A percentile compares a stretch with the other conserved stretches of the same genome.
phyloP scores from a whole-genome alignment of 1,140 invertebrate genomes.

The Lineus longissimus region DNA sequence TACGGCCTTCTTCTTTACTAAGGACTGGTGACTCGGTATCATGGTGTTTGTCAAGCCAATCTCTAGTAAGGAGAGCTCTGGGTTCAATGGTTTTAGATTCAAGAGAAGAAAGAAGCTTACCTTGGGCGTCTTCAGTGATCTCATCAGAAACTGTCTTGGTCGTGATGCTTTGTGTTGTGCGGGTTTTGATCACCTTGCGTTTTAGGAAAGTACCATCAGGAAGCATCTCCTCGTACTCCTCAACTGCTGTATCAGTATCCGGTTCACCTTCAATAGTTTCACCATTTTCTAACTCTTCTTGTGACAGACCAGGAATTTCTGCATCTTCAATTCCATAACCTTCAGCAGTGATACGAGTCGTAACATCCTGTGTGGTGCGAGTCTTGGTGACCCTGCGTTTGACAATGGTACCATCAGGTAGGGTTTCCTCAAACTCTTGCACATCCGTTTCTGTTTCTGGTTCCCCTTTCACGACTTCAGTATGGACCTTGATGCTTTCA shows the following conservation, averaged over 20 bases:
- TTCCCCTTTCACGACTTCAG: constrained; percentile 45
- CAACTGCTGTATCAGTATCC: constrained; percentile 34
- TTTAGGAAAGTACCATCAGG: constrained; percentile 45
- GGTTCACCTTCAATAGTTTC: constrained; percentile 47
- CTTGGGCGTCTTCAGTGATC: background rate
- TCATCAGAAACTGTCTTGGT: constrained; percentile 14
- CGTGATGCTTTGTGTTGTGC: constrained; percentile 36
- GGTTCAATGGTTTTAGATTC: constrained; percentile 1
- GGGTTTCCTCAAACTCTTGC: constrained; percentile 41
- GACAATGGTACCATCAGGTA: constrained; percentile 45
- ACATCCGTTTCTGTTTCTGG: constrained; percentile 37
- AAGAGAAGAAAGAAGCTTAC: background rate
- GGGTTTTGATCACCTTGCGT: constrained; percentile 31
- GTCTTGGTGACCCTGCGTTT: constrained; percentile 26
- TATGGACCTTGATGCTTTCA: constrained; percentile 14
- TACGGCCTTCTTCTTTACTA: too few relatives aligned
- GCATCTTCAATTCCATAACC: constrained; percentile 12
- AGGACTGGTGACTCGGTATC: too few relatives aligned
- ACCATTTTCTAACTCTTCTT: background rate
- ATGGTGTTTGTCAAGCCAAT: too few relatives aligned
- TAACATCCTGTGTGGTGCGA: constrained; percentile 20
- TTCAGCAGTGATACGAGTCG: constrained; percentile 18
- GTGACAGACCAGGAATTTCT: background rate
- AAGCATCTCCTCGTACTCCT: constrained; percentile 42
- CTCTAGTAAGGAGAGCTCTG: background rate